Conservation (phyloP, 2,888 invertebrate genomes). For the Lampropteryx suffumata region DNA sequence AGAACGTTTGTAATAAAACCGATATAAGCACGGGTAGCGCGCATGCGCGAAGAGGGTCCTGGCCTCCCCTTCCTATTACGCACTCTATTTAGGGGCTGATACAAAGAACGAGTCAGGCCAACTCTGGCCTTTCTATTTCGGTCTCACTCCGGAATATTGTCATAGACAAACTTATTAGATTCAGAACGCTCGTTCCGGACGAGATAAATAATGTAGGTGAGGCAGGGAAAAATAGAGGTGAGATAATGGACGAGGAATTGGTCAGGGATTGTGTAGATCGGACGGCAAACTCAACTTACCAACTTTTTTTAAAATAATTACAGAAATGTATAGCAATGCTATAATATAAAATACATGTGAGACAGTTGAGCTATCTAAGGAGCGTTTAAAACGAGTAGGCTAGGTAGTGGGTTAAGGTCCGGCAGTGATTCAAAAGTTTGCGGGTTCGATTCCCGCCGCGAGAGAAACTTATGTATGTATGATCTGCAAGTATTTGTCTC, state of each 20-base stretch:
- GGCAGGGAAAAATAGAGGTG: conserved; percentile 40
- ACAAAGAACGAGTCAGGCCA: conserved; percentile 69
- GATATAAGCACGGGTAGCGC: conserved; percentile 61
- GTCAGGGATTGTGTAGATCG: neutral
- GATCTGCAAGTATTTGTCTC: no score
- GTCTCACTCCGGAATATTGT: conserved; percentile 73
- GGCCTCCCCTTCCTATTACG: conserved; percentile 78
- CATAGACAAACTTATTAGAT: conserved; percentile 72
- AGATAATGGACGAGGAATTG: conserved; percentile 29
- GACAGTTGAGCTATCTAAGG: no score
- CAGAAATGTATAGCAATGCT: no score
- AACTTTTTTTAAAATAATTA: no score
- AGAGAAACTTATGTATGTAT: no score
- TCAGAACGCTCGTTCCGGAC: conserved; percentile 50
- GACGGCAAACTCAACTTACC: no score
- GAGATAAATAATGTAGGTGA: conserved; percentile 42
- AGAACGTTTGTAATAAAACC: conserved; percentile 75
- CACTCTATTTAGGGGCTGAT: conserved; percentile 81
- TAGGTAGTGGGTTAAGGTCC: no score
- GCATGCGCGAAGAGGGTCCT: conserved; percentile 63
- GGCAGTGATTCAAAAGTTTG: no score
- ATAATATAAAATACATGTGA: no score
- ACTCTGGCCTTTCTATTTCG: conserved; percentile 71
- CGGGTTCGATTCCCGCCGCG: no score
- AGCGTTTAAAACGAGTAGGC: no score